Evolutionary conservation across 2,797 vertebrate genomes (phyloP).

Genomic region (Calcarius lapponicus): DNA sequence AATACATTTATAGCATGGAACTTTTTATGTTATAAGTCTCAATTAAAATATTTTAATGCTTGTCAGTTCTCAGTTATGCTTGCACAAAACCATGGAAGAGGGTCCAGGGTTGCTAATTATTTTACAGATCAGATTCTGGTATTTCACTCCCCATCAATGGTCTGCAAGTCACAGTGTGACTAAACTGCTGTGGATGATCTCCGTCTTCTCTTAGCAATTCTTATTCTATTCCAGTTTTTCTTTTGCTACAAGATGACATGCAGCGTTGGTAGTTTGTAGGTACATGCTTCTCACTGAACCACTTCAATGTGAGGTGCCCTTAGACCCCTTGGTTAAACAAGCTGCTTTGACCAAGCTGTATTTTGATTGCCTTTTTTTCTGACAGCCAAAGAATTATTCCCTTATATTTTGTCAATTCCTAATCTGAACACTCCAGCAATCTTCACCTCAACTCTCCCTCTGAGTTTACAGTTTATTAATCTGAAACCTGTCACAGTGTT

Average conservation of each 20-base stretch:
- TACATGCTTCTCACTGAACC: not conserved
- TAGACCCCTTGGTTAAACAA: not conserved
- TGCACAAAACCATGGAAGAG: not conserved
- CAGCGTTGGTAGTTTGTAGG: not conserved
- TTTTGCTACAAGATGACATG: not conserved
- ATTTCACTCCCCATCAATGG: not conserved
- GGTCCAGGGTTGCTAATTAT: not conserved
- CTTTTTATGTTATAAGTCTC: not conserved
- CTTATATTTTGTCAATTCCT: not conserved
- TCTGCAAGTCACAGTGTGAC: not conserved
- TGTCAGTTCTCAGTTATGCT: not conserved
- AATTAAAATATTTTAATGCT: not conserved
- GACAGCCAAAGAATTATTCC: not conserved
- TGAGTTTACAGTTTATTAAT: conserved; percentile 49
- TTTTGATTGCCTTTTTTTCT: conserved; percentile 15
- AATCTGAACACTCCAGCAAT: conserved; percentile 2
- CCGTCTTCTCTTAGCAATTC: not conserved
- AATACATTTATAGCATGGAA: not conserved
- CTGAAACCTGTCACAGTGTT: conserved; percentile 11
- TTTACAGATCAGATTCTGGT: not conserved
- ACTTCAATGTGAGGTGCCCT: not conserved
- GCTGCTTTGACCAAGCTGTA: not conserved
- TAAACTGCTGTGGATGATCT: not conserved
- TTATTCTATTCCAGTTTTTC: not conserved
- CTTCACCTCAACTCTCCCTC: not conserved